A percentile compares a stretch with the other conserved stretches of the same genome.
phyloP scores from a whole-genome alignment of 1,140 invertebrate species.

The Ectropis grisescens region DNA sequence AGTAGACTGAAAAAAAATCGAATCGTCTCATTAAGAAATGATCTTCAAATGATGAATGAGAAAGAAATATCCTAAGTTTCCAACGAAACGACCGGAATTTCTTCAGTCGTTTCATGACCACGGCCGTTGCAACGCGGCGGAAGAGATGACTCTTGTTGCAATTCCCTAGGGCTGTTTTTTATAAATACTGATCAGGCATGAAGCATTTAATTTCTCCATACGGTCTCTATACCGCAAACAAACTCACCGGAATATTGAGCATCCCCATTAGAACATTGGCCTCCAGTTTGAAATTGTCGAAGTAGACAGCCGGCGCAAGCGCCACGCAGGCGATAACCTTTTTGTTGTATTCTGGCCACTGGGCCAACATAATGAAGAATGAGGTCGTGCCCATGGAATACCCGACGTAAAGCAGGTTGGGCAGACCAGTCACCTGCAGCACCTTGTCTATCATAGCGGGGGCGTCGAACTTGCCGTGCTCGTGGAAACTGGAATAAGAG shows the following conservation, averaged over 20 bases:
- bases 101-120: no score
- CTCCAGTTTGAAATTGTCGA: conserved; percentile 30
- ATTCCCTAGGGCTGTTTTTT: no score
- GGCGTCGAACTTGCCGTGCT: conserved; percentile 72
- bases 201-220: no score
- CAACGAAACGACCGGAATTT: no score
- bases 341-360: conserved; percentile 69
- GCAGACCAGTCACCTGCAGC: conserved; percentile 64
- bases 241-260: conserved; percentile 29
- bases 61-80: no score
- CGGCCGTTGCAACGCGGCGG: no score
- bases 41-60: no score
- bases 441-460: conserved; percentile 78
- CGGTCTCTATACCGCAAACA: no score
- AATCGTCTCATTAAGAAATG: no score
- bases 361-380: conserved; percentile 74
- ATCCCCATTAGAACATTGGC: conserved; percentile 21
- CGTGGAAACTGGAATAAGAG: conserved; percentile 41
- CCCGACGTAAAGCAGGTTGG: conserved; percentile 72
- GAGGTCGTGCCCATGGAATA: conserved; percentile 75
- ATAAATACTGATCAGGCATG: no score
- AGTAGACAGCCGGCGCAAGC: conserved; percentile 49
- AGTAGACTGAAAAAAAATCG: no score
- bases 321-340: conserved; percentile 64
- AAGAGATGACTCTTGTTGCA: no score